Evolutionary conservation across 2,113 vertebrate species (phyloP), one percentile per base, ranked within the genome.

Genomic region (Astur gentilis): DNA sequence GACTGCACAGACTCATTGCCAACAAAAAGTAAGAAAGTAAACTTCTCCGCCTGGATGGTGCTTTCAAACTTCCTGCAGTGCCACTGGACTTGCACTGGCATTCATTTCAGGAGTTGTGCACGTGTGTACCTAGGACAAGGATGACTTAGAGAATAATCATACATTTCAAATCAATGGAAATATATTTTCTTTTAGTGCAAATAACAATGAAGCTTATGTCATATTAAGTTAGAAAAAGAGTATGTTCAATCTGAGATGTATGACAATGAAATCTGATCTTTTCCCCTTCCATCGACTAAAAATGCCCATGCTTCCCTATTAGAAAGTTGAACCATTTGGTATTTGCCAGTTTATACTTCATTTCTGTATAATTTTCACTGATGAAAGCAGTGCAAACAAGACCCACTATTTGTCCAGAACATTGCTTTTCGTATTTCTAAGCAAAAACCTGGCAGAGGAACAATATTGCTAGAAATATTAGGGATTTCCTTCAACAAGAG

Each of bases 21-120:
- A 96, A 94, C 95, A 97, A 89, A 76, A 98, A 94, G 95, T 88
- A 92, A 94, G 94, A 87, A 93, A 96, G 90, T 71, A 81, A 97
- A 96, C 61, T 70, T 89, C 90, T 97, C 89, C 5, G 1, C 47
- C 55, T 82, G 50, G 76, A 83, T 17, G 3, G 12, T 66, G 45
- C n/a, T 84, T 96, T 94, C 66, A 49, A 29, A 93, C 87, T 91
- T 93, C 89, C 60, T 93, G 61, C 4, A 14, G 45, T 89, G 61
- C 40, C 70, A 57, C 86, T 87, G 65, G 60, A 87, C 80, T 70
- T 66, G 11, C 1, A 1, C 66, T 83, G 65, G 54, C 44, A 87
- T 49, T 92, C 20, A 85, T 61, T 96, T 84, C 83, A 95, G 64
- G n/a, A 78, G 36, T 15, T 89, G 54, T 66, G 44, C 21, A 77